phyloP scores from a whole-genome alignment of 2,113 vertebrate species.

The Oncorhynchus keta region DNA sequence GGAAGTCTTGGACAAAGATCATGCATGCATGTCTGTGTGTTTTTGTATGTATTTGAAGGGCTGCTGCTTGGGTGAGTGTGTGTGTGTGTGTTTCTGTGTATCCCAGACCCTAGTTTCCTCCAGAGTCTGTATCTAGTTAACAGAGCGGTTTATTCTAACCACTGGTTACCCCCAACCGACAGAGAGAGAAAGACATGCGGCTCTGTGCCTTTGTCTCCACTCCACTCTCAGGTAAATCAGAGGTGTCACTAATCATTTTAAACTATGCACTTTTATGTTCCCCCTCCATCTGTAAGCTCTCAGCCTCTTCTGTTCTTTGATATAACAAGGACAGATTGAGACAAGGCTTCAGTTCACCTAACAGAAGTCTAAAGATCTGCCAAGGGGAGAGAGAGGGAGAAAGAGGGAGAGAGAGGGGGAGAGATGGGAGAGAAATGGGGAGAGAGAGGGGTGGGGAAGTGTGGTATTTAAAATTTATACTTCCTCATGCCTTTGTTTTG shows the following conservation, averaged over 20 bases:
- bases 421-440: constrained; percentile 28
- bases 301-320: constrained; percentile 85
- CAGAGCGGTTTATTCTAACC: not conserved
- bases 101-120: not conserved
- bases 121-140: not conserved
- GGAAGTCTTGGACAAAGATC: not conserved
- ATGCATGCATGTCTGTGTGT: too few species aligned
- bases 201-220: constrained; percentile 38
- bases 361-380: constrained; percentile 90
- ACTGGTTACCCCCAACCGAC: too few species aligned
- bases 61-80: not conserved
- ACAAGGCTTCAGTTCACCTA: constrained; percentile 91
- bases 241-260: constrained; percentile 99
- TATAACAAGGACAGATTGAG: constrained; percentile 96
- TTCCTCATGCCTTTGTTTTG: constrained; percentile 99
- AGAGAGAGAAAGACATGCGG: too few species aligned
- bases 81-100: not conserved
- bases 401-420: constrained; percentile 65
- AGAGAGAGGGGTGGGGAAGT: constrained; percentile 77
- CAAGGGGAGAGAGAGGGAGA: constrained; percentile 68
- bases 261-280: constrained; percentile 99
- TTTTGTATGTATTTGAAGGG: not conserved
- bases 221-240: constrained; percentile 85
- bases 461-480: constrained; percentile 99
- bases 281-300: constrained; percentile 85